Evolutionary conservation across 2,113 vertebrate genomes (phyloP).

Genomic region (Pandion haliaetus): DNA sequence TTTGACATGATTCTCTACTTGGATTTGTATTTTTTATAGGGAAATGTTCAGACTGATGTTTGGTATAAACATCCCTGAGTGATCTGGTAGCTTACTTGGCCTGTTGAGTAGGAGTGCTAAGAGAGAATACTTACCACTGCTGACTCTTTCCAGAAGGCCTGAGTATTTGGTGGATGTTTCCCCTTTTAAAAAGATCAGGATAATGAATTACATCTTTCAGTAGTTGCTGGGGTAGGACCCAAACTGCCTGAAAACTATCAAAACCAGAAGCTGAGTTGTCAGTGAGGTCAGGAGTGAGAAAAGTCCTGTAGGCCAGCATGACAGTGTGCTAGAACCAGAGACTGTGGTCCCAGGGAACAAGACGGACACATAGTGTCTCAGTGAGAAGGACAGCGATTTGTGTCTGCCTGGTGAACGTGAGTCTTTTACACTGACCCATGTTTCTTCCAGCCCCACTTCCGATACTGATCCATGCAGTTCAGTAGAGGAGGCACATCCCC

Average conservation of each 20-base stretch:
- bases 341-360: background rate
- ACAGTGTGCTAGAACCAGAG: background rate
- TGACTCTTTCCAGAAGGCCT: background rate
- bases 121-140: background rate
- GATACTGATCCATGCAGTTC: background rate
- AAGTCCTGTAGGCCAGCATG: background rate
- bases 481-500: background rate
- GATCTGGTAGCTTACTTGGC: background rate
- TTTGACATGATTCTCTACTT: background rate
- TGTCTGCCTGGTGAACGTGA: background rate
- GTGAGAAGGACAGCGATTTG: background rate
- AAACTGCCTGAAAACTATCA: background rate
- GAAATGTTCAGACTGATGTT: background rate
- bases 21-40: background rate
- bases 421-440: background rate
- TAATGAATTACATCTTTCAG: background rate
- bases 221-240: background rate
- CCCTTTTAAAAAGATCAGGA: background rate
- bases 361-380: rapidly evolving
- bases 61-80: rapidly evolving
- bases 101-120: background rate
- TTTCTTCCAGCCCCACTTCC: background rate
- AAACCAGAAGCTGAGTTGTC: background rate
- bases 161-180: background rate
- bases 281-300: background rate